A percentile compares a stretch with the other conserved stretches of the same genome.
phyloP scores from a whole-genome alignment of 1,140 invertebrate species.

The Archivesica marissinica region DNA sequence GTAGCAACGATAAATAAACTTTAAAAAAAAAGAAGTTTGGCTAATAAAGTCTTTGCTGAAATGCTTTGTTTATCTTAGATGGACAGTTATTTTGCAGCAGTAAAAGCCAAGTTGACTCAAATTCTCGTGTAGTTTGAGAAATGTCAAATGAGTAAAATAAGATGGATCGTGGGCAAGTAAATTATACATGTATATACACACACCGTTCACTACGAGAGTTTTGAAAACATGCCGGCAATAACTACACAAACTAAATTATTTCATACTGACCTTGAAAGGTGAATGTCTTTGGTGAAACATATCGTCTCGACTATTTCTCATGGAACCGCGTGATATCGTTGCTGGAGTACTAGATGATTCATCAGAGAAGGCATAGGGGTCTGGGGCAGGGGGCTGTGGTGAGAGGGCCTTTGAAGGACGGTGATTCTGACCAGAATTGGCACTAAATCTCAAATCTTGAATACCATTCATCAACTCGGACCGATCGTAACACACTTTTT shows the following conservation, averaged over 20 bases:
- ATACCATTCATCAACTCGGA: slow-evolving; percentile 46
- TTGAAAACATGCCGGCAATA: too few relatives aligned
- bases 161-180: too few relatives aligned
- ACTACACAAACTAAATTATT: background rate
- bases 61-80: too few relatives aligned
- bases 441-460: slow-evolving; percentile 50
- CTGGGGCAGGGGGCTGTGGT: slow-evolving; percentile 74
- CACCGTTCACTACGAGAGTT: too few relatives aligned
- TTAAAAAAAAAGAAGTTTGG: too few relatives aligned
- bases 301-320: slow-evolving; percentile 79
- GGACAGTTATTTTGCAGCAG: too few relatives aligned
- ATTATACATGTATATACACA: too few relatives aligned
- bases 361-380: slow-evolving; percentile 82
- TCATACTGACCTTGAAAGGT: slow-evolving; percentile 70
- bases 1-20: too few relatives aligned
- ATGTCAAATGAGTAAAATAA: too few relatives aligned
- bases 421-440: slow-evolving; percentile 64
- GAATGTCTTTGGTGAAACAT: slow-evolving; percentile 67
- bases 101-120: too few relatives aligned
- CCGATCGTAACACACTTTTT: slow-evolving; percentile 61
- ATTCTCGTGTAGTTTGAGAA: too few relatives aligned
- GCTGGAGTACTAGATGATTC: slow-evolving; percentile 80
- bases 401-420: slow-evolving; percentile 68
- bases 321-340: slow-evolving; percentile 70
- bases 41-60: too few relatives aligned